These are phyloP conservation scores for Amorpha juglandis DNA, from an alignment of 2,888 invertebrate species.

Conservation along the genomic window DNA sequence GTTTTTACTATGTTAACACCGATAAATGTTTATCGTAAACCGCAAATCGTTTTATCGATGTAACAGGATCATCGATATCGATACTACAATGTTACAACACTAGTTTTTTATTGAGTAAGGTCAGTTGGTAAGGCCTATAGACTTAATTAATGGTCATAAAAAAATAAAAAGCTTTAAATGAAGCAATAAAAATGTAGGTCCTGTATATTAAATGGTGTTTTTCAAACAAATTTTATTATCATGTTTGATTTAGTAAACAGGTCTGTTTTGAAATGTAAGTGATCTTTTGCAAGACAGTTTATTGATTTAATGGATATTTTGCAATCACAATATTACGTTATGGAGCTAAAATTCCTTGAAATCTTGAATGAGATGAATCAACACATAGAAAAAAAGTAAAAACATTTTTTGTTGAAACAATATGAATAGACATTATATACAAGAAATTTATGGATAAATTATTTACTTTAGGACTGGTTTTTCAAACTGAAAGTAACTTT, in stretches of 20 bases:
- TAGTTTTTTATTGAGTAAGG: slow-evolving; percentile 6
- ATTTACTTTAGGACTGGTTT: no score
- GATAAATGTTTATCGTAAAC: slow-evolving; percentile 30
- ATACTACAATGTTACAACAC: slow-evolving; percentile 21
- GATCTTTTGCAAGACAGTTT: background rate
- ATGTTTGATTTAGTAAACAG: background rate
- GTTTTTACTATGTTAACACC: no score
- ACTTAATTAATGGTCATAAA: no score
- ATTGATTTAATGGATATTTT: no score
- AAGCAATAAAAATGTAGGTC: background rate
- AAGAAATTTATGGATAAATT: no score
- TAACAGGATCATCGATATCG: slow-evolving; percentile 31
- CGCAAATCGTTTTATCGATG: slow-evolving; percentile 37
- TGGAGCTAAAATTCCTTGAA: no score
- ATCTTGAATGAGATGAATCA: no score
- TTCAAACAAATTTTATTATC: background rate
- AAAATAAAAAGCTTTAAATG: background rate
- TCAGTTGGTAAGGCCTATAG: background rate
- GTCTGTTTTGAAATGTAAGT: background rate
- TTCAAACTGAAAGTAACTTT: no score
- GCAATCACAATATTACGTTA: no score
- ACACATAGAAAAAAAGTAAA: no score
- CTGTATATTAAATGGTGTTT: background rate
- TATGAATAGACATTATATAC: no score
- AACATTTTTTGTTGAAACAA: no score